Percentiles rank a stretch among this genome's conserved stretches.
Conservation (phyloP, 2,113 vertebrate genomes). For the Bungarus multicinctus region DNA sequence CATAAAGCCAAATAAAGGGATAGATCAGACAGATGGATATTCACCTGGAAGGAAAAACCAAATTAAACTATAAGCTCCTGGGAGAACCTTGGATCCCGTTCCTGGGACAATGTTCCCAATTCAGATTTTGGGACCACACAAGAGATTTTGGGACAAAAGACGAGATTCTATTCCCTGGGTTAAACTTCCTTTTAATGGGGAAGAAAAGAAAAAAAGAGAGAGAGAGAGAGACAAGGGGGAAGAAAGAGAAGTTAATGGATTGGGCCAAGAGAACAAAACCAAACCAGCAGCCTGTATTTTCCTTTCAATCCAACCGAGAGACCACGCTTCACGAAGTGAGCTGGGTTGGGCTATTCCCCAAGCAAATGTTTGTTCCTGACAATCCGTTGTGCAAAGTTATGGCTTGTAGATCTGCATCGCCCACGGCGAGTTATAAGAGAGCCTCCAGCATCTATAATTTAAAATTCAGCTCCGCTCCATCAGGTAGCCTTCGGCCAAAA, state of each 20-base stretch:
- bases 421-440: slow-evolving; percentile 63
- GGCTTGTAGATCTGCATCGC: slow-evolving; percentile 59
- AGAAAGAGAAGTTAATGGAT: slow-evolving; percentile 24
- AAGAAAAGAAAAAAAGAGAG: slow-evolving; percentile 17
- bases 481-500: slow-evolving; percentile 49
- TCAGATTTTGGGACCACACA: slow-evolving; percentile 9
- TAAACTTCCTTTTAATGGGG: slow-evolving; percentile 45
- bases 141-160: too few relatives aligned
- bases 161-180: slow-evolving; percentile 44
- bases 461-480: slow-evolving; percentile 62
- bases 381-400: slow-evolving; percentile 45
- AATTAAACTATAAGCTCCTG: neutral
- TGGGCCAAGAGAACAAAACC: neutral
- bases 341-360: slow-evolving; percentile 55
- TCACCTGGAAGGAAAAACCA: too few relatives aligned
- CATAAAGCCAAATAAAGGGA: neutral
- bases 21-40: neutral
- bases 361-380: slow-evolving; percentile 55
- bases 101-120: slow-evolving; percentile 40
- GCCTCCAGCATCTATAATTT: slow-evolving; percentile 60
- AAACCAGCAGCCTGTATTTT: slow-evolving; percentile 17
- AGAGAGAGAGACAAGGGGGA: neutral
- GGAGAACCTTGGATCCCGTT: slow-evolving; percentile 16
- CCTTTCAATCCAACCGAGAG: slow-evolving; percentile 42
- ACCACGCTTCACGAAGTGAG: slow-evolving; percentile 49